Conservation (phyloP, 2,888 invertebrate genomes). For the Meandrusa payeni region DNA sequence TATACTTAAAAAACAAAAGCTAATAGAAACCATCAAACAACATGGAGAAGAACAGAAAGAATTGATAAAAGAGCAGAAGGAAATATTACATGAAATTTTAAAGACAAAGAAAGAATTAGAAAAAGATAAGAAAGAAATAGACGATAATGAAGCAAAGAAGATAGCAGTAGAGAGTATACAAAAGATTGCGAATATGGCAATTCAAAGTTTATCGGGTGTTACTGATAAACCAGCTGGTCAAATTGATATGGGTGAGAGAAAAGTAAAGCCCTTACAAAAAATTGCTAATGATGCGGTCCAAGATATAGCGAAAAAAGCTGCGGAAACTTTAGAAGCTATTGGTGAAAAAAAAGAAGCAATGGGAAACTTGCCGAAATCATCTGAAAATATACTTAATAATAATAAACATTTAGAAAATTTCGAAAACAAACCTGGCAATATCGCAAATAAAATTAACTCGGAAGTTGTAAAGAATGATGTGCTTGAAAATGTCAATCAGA, state of each 20-base stretch:
- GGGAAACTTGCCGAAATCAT: conserved; percentile 32
- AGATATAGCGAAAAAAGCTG: conserved; percentile 71
- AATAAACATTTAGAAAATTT: conserved; percentile 16
- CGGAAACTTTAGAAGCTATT: conserved; percentile 67
- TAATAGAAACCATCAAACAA: conserved; percentile 84
- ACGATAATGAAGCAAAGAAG: conserved; percentile 67
- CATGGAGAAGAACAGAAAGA: conserved; percentile 85
- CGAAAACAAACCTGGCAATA: conserved; percentile 25
- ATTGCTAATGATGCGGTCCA: conserved; percentile 62
- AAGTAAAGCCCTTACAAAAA: conserved; percentile 47
- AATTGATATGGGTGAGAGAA: conserved; percentile 35
- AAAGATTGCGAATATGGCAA: conserved; percentile 71
- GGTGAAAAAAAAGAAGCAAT: conserved; percentile 60
- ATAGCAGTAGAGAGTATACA: conserved; percentile 75
- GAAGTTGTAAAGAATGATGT: conserved; percentile 23
- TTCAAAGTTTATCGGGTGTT: conserved; percentile 65
- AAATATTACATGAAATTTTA: conserved; percentile 81
- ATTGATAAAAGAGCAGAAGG: conserved; percentile 84
- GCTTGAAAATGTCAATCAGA: not conserved
- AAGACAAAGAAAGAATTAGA: conserved; percentile 76
- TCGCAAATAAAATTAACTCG: conserved; percentile 22
- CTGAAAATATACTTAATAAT: conserved; percentile 7
- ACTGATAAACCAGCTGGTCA: conserved; percentile 52
- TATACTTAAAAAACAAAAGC: conserved; percentile 65
- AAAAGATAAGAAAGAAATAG: conserved; percentile 68